Evolutionary conservation across 1,140 invertebrate species (phyloP).

Genomic region (Drosophila santomea): DNA sequence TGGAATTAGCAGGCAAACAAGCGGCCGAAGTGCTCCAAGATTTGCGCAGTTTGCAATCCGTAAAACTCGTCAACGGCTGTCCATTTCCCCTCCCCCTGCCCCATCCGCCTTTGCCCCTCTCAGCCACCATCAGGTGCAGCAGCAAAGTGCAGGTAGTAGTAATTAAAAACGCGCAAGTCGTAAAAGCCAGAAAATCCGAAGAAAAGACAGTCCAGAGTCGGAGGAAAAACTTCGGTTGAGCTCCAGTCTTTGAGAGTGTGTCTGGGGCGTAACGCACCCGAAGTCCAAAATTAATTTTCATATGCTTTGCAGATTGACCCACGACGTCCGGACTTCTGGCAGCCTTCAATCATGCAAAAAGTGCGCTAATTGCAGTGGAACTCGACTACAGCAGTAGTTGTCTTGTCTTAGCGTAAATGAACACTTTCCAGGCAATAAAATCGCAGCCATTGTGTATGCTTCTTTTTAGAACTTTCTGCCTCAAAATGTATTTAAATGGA

Average conservation of each 20-base stretch:
- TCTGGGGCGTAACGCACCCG: slow-evolving; percentile 70
- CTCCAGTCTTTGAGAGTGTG: slow-evolving; percentile 22
- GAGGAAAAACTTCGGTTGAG: slow-evolving; percentile 49
- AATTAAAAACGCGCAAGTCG: slow-evolving; percentile 80
- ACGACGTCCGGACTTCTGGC: slow-evolving; percentile 41
- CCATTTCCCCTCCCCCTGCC: slow-evolving; percentile 14
- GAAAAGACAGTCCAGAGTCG: slow-evolving; percentile 22
- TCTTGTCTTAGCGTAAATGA: too few relatives aligned
- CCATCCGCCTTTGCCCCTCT: not conserved
- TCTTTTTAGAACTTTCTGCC: too few relatives aligned
- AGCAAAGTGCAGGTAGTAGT: slow-evolving; percentile 56
- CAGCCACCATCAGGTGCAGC: not conserved
- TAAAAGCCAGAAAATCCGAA: slow-evolving; percentile 67
- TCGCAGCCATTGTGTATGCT: too few relatives aligned
- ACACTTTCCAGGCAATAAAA: too few relatives aligned
- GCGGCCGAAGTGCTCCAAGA: slow-evolving; percentile 34
- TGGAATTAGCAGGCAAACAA: slow-evolving; percentile 57
- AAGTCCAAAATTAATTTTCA: slow-evolving; percentile 71
- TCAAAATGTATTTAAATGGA: not conserved
- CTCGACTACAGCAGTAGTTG: too few relatives aligned
- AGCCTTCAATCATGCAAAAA: slow-evolving; percentile 72
- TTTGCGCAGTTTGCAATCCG: slow-evolving; percentile 50
- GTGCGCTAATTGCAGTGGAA: slow-evolving; percentile 71
- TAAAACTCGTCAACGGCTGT: slow-evolving; percentile 58
- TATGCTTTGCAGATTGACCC: slow-evolving; percentile 46